These are phyloP conservation scores for Elachura formosa DNA, from an alignment of 2,113 vertebrate species.

Conservation along the genomic window DNA sequence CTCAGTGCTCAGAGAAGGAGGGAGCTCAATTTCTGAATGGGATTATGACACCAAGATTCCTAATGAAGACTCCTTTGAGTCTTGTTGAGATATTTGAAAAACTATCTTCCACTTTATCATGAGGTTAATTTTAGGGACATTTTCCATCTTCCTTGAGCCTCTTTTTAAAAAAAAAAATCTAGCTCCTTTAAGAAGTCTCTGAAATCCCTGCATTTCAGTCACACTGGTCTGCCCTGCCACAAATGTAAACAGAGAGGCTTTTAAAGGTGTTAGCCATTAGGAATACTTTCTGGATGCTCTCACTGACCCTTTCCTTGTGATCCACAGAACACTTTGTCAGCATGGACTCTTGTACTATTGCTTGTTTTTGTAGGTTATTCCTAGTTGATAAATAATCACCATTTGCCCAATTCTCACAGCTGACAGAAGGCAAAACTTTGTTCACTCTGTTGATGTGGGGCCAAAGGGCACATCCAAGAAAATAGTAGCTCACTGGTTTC, in stretches of 20 bases:
- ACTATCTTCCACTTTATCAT: not conserved
- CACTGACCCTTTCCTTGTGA: conserved; percentile 43
- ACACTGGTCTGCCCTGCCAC: not conserved
- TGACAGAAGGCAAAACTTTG: not conserved
- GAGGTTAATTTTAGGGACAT: not conserved
- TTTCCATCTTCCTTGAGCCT: not conserved
- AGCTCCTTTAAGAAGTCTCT: not conserved
- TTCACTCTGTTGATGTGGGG: not conserved
- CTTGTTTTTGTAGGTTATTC: not conserved
- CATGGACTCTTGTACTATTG: not conserved
- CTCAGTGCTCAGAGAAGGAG: not conserved
- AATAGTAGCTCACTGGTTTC: not conserved
- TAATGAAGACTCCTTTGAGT: not conserved
- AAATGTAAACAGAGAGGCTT: not conserved
- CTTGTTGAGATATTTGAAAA: not conserved
- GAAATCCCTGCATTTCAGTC: not conserved
- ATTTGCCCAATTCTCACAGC: not conserved
- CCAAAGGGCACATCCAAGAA: conserved; percentile 9
- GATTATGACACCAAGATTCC: not conserved
- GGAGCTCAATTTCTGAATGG: not conserved
- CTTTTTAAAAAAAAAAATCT: not conserved
- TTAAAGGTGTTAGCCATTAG: conserved; percentile 44
- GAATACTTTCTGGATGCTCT: not conserved
- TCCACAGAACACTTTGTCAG: conserved; percentile 3
- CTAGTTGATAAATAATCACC: conserved; percentile 39